Evolutionary conservation across 2,113 vertebrate genomes (phyloP).

Genomic region (Tor tambroides): DNA sequence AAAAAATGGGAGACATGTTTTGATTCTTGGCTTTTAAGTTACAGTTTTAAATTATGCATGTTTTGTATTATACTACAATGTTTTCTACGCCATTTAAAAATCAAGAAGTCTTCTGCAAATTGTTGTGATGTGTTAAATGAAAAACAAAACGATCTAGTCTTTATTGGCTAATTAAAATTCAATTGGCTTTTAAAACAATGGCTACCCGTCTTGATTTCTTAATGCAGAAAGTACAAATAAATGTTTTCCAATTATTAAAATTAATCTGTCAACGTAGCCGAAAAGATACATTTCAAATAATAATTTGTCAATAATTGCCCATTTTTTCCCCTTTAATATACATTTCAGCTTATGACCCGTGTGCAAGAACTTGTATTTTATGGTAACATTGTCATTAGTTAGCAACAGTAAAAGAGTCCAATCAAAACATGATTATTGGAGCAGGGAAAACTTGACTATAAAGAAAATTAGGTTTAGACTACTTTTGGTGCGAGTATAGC

Average conservation of each 20-base stretch:
- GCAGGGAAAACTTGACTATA: background rate
- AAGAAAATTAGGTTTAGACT: background rate
- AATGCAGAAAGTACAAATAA: background rate
- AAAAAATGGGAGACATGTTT: background rate
- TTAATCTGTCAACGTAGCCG: background rate
- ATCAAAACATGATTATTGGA: background rate
- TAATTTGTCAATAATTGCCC: background rate
- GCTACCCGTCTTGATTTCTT: background rate
- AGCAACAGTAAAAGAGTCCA: background rate
- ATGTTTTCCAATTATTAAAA: background rate
- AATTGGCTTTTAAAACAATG: background rate
- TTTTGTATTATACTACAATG: background rate
- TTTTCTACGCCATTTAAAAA: background rate
- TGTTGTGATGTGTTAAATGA: background rate
- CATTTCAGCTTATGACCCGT: background rate
- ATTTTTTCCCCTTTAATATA: background rate
- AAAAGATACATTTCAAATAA: background rate
- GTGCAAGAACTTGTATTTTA: background rate
- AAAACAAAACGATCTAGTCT: background rate
- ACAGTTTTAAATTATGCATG: too few relatives aligned
- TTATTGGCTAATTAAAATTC: background rate
- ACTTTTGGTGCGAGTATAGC: background rate
- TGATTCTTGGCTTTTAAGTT: background rate
- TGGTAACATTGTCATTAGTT: background rate
- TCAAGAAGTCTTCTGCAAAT: background rate